These are phyloP conservation scores for Vidua macroura DNA, from an alignment of 2,113 vertebrate species.

Conservation along the genomic window DNA sequence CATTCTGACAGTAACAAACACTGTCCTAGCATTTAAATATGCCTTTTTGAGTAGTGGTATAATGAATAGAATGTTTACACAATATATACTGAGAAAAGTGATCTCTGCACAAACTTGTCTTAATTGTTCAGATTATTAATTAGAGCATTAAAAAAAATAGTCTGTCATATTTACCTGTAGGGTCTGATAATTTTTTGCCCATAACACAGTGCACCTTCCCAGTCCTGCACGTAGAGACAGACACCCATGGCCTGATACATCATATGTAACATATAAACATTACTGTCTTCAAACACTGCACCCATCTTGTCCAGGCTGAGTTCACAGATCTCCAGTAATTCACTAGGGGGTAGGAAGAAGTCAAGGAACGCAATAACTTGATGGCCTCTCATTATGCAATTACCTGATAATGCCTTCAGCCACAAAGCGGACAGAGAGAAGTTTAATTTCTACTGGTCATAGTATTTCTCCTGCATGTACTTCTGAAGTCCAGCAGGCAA, in stretches of 20 bases:
- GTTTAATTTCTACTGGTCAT: neutral
- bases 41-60: neutral
- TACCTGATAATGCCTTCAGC: neutral
- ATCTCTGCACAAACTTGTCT: neutral
- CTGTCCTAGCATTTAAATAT: neutral
- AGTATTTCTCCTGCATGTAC: neutral
- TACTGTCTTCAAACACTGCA: constrained; percentile 84
- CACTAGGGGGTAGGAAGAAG: constrained; percentile 81
- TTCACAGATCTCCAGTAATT: constrained; percentile 93
- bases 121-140: neutral
- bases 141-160: neutral
- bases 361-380: constrained; percentile 74
- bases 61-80: neutral
- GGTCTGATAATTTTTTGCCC: constrained; percentile 90
- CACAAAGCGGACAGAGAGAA: neutral
- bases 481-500: neutral
- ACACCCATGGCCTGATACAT: constrained; percentile 99
- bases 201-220: constrained; percentile 83
- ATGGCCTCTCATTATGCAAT: neutral
- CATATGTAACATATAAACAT: constrained; percentile 96
- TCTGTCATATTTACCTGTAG: constrained; percentile 81
- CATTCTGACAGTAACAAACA: neutral
- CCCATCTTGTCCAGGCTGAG: constrained; percentile 94
- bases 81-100: neutral
- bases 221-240: constrained; percentile 86